Base-by-base conservation (phyloP, 1,140 invertebrate genomes). In the Drosophila saltans region DNA sequence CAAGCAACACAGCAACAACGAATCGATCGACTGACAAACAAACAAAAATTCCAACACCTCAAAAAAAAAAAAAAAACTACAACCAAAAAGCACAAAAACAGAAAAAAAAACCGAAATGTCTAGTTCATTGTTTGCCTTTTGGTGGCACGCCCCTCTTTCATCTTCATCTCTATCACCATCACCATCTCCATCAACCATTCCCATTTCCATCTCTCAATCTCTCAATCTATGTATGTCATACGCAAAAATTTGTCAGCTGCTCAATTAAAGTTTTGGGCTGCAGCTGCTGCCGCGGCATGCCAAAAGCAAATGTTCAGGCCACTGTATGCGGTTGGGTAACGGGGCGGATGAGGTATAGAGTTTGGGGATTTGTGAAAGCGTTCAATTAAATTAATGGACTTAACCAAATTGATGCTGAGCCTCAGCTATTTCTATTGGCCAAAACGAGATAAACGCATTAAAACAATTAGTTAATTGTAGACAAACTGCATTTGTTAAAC, bases 341-440 rank as follows among this genome's bases (percentile, higher is more conserved):
- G 16, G 16, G 16, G 16, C 16, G 21, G 9, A 68, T 16, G 16
- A 48, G 63, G 55, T 65, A 63, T 66, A 30, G 64, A 16, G 33
- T 24, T 36, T 5, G 74, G 75, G 78, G 78, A 86, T 81, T 90
- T 90, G 85, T 90, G 85, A 90, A 90, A 90, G 85, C 85, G 85
- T 90, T 90, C 85, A 90, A 90, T 90, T 90, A 85, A 90, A 68
- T 90, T 85, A 90, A 85, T 90, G 76, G 69, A 84, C 76, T 67
- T 64, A 62, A 69, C 28, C 69, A 64, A 65, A 61, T 70, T 57
- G 76, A 75, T 75, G 69, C 16, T 48, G 45, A 21, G 45, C 16
- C 21, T 6, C 16, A 21, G 45, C 16, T 8, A 7, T 9, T 48
- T 48, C 16, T 24, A 21, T 52, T 52, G 45, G 21, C 78, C 71